Conservation (phyloP, 2,113 vertebrate genomes). For the Danio rerio region DNA sequence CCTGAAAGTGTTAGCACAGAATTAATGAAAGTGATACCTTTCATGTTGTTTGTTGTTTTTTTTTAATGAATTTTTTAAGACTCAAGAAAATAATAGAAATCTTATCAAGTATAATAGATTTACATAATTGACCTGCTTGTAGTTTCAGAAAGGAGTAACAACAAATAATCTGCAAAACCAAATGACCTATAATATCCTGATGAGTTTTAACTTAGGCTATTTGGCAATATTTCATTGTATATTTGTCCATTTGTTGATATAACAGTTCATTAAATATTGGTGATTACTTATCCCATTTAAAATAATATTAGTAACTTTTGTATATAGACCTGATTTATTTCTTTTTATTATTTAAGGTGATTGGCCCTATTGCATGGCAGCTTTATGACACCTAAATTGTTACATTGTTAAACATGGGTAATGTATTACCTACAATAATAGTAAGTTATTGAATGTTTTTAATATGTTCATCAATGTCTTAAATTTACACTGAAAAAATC, state of each 20-base stretch:
- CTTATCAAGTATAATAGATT: not conserved
- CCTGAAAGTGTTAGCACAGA: not conserved
- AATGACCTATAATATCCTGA: not conserved
- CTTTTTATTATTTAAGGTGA: not conserved
- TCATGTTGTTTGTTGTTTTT: not conserved
- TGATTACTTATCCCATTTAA: not conserved
- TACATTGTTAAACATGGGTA: not conserved
- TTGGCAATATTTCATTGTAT: too few relatives aligned
- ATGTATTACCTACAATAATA: not conserved
- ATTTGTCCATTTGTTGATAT: not conserved
- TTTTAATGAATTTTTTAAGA: not conserved
- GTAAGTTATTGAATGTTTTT: too few relatives aligned
- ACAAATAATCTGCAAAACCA: too few relatives aligned
- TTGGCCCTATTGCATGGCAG: not conserved
- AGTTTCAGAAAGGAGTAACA: not conserved
- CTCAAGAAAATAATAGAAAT: not conserved
- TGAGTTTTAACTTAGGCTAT: not conserved
- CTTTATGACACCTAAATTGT: constrained; percentile 6
- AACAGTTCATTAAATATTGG: not conserved
- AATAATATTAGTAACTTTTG: not conserved
- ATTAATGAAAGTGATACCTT: not conserved
- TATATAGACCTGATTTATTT: not conserved
- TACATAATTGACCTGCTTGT: not conserved
- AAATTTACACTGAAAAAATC: too few relatives aligned
- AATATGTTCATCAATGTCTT: too few relatives aligned